Conservation (phyloP, 2,113 vertebrate genomes). For the Campylomormyrus tamandua region DNA sequence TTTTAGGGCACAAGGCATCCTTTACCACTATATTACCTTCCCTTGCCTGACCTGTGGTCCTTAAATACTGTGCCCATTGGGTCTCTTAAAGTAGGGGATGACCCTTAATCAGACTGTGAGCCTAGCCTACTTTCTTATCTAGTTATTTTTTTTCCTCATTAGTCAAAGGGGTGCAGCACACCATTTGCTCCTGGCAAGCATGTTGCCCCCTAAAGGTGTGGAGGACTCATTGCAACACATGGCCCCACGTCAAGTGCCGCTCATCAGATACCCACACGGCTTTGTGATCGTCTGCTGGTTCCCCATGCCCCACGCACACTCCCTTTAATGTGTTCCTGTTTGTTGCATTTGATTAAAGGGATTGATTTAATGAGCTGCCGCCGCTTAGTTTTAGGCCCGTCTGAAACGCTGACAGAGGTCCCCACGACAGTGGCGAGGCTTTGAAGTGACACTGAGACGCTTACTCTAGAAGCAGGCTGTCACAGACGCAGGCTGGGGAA, state of each 20-base stretch:
- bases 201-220: neutral
- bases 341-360: slow-evolving; percentile 21
- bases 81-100: neutral
- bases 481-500: neutral
- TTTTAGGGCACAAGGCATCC: neutral
- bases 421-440: neutral
- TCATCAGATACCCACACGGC: neutral
- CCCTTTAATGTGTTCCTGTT: slow-evolving; percentile 17
- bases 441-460: neutral
- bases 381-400: neutral
- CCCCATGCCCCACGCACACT: neutral
- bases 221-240: neutral
- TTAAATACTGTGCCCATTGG: neutral
- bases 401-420: neutral
- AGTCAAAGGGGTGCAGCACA: neutral
- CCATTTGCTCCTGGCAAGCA: neutral
- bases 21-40: neutral
- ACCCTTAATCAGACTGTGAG: neutral
- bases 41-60: neutral
- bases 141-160: neutral
- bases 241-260: neutral
- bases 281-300: neutral
- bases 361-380: slow-evolving; percentile 19
- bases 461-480: neutral
- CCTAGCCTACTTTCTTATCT: neutral